A percentile compares a stretch with the other conserved stretches of the same genome.
These are phyloP conservation scores for Dynastes maya DNA, from an alignment of 2,888 invertebrate species.

Conservation along the genomic window DNA sequence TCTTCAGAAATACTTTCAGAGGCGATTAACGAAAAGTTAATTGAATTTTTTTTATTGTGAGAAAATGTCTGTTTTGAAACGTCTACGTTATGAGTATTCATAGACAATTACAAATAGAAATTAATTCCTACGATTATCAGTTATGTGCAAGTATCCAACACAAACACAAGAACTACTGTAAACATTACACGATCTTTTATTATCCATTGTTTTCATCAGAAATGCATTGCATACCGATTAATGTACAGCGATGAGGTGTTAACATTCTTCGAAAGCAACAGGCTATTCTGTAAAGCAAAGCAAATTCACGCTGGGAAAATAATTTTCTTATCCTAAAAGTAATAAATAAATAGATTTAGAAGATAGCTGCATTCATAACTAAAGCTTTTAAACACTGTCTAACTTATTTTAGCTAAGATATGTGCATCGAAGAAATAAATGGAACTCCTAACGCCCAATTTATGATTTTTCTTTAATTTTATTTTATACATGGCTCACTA, in stretches of 20 bases:
- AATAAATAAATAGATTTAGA: too few species aligned
- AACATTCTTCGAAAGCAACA: constrained; percentile 7
- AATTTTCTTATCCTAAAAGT: too few species aligned
- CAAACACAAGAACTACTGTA: constrained; percentile 9
- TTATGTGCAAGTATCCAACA: not conserved
- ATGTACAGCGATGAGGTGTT: not conserved
- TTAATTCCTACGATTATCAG: not conserved
- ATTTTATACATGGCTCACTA: too few species aligned
- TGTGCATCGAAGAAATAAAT: too few species aligned
- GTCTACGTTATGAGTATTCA: not conserved
- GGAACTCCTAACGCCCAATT: too few species aligned
- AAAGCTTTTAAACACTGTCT: too few species aligned
- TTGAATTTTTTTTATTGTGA: too few species aligned
- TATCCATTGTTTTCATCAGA: constrained; percentile 7
- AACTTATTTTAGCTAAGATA: too few species aligned
- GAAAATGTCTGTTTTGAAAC: not conserved
- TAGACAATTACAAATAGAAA: constrained; percentile 6
- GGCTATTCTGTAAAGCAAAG: not conserved
- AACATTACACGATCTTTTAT: constrained; percentile 6
- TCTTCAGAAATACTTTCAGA: too few species aligned
- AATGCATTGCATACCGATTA: constrained; percentile 15
- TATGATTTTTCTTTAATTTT: too few species aligned
- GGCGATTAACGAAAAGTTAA: too few species aligned
- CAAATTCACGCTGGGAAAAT: not conserved
- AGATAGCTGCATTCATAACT: too few species aligned